Percentiles rank a stretch among this genome's conserved stretches.
phyloP scores from a whole-genome alignment of 2,888 invertebrate species.

The Dryococelus australis region DNA sequence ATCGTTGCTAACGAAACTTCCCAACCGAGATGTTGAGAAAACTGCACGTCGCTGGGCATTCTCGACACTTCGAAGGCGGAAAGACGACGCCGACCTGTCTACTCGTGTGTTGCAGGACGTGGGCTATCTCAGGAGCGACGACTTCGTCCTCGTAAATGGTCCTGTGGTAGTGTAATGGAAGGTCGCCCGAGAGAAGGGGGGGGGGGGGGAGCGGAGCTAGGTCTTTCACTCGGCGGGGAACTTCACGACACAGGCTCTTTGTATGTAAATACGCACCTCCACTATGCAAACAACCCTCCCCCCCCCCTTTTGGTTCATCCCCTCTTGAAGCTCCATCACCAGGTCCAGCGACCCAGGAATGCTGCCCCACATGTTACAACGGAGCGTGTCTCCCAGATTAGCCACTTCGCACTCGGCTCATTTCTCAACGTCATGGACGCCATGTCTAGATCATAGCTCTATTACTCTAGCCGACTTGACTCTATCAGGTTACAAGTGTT shows the following conservation, averaged over 20 bases:
- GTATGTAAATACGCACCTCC: constrained; percentile 1
- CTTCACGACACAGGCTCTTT: background rate
- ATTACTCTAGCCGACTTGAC: too few species aligned
- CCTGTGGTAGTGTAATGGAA: background rate
- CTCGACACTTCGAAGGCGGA: background rate
- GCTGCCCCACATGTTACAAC: background rate
- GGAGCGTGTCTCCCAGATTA: background rate
- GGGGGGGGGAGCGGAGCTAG: too few species aligned
- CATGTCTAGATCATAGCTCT: background rate
- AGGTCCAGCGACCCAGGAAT: background rate
- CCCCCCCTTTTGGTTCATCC: too few species aligned
- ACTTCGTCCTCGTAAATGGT: too few species aligned
- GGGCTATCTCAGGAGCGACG: too few species aligned
- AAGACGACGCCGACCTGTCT: background rate
- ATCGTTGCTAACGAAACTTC: too few species aligned
- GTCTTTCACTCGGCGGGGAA: background rate
- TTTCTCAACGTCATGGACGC: background rate
- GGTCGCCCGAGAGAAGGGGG: background rate
- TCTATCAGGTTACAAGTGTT: too few species aligned
- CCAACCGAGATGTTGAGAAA: too few species aligned
- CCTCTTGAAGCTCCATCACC: too few species aligned
- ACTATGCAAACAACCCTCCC: background rate
- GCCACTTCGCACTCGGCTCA: background rate
- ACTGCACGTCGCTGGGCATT: too few species aligned
- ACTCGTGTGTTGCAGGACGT: background rate